phyloP scores from a whole-genome alignment of 1,140 invertebrate species.

The Neodiprion fabricii region DNA sequence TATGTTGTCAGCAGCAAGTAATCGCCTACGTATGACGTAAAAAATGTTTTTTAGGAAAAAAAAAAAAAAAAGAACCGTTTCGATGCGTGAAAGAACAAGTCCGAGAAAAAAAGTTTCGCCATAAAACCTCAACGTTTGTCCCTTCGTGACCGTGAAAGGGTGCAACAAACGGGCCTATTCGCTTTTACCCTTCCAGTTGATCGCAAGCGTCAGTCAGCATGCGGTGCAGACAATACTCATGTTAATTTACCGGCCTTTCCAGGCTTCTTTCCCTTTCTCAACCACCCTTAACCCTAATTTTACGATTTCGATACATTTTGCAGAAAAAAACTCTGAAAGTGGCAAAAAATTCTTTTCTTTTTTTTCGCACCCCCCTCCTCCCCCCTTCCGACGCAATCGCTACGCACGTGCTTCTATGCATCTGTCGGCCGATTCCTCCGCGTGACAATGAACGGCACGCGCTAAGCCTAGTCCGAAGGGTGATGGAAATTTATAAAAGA shows the following conservation, averaged over 20 bases:
- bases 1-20: too few relatives aligned
- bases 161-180: background rate
- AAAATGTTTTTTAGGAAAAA: background rate
- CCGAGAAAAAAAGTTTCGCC: too few relatives aligned
- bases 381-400: background rate
- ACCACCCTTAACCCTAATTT: constrained; percentile 54
- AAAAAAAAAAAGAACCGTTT: background rate
- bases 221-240: constrained; percentile 14
- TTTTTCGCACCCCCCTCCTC: constrained; percentile 15
- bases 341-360: constrained; percentile 31
- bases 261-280: background rate
- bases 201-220: background rate
- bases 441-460: constrained; percentile 42
- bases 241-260: constrained; percentile 22
- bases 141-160: too few relatives aligned
- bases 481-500: constrained; percentile 49
- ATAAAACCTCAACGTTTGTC: too few relatives aligned
- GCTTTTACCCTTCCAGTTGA: background rate
- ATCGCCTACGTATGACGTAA: too few relatives aligned
- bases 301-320: constrained; percentile 50
- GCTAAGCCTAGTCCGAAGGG: constrained; percentile 41
- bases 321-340: background rate
- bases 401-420: constrained; percentile 35
- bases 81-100: background rate
- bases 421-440: constrained; percentile 50